Evolutionary conservation across 2,888 invertebrate genomes (phyloP).

Genomic region (Eremobia ochroleuca): DNA sequence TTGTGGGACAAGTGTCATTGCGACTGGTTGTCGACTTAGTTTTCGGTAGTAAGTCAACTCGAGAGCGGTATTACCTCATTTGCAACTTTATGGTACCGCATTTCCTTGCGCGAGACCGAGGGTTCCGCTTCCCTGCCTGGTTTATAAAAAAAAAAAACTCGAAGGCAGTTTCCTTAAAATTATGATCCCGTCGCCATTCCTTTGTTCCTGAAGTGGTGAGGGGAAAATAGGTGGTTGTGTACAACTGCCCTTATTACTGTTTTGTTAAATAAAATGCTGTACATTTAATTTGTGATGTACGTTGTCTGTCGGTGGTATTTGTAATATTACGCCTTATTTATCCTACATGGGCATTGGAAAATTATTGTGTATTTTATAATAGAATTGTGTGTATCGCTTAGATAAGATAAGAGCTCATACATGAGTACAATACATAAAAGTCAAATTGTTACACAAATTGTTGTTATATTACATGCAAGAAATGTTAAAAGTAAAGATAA

Average conservation of each 20-base stretch:
- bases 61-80: conserved; percentile 87
- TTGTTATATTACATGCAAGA: too few species aligned
- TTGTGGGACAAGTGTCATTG: conserved; percentile 72
- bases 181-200: conserved; percentile 78
- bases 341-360: neutral
- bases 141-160: conserved; percentile 80
- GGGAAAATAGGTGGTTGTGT: conserved; percentile 72
- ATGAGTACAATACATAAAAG: too few species aligned
- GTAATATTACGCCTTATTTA: neutral
- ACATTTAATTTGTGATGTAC: conserved; percentile 74
- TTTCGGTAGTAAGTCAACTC: conserved; percentile 82
- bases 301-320: conserved; percentile 25
- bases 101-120: conserved; percentile 80
- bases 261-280: conserved; percentile 74
- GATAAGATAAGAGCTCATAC: neutral
- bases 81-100: conserved; percentile 86
- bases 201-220: conserved; percentile 76
- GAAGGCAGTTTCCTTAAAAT: conserved; percentile 81
- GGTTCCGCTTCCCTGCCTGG: conserved; percentile 72
- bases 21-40: conserved; percentile 73
- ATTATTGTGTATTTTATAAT: neutral
- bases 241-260: conserved; percentile 73
- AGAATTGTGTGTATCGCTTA: neutral
- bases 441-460: too few species aligned
- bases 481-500: too few species aligned